phyloP scores from a whole-genome alignment of 2,888 invertebrate genomes.

The Nezara viridula region DNA sequence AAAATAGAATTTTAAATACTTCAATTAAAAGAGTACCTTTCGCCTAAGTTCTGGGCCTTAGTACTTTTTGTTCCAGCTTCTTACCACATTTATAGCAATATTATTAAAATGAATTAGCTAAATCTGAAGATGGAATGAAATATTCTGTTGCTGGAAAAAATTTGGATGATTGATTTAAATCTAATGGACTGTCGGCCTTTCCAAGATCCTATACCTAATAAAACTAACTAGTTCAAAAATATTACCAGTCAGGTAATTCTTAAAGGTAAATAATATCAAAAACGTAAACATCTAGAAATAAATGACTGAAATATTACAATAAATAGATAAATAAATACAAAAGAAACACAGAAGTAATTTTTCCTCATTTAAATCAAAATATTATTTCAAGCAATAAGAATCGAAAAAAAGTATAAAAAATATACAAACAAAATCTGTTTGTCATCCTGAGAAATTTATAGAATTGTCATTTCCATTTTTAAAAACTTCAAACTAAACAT shows the following conservation, averaged over 20 bases:
- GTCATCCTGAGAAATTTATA: neutral
- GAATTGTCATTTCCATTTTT: neutral
- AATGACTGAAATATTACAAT: neutral
- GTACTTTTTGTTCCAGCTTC: too few relatives aligned
- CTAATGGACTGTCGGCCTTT: neutral
- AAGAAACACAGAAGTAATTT: neutral
- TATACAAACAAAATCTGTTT: neutral
- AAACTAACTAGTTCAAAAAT: neutral
- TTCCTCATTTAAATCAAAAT: neutral
- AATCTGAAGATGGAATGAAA: neutral
- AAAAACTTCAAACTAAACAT: neutral
- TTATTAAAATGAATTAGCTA: neutral
- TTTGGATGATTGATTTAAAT: neutral
- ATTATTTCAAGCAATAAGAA: too few relatives aligned
- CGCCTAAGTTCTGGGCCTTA: neutral
- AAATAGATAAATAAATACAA: neutral
- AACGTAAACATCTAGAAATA: neutral
- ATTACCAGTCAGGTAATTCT: neutral
- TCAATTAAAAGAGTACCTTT: neutral
- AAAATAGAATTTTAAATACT: neutral
- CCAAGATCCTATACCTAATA: neutral
- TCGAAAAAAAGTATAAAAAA: too few relatives aligned
- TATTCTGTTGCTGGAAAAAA: neutral
- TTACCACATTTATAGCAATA: neutral
- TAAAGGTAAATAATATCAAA: neutral